Base-by-base conservation (phyloP, 1,140 invertebrate species). In the Drosophila ananassae region DNA sequence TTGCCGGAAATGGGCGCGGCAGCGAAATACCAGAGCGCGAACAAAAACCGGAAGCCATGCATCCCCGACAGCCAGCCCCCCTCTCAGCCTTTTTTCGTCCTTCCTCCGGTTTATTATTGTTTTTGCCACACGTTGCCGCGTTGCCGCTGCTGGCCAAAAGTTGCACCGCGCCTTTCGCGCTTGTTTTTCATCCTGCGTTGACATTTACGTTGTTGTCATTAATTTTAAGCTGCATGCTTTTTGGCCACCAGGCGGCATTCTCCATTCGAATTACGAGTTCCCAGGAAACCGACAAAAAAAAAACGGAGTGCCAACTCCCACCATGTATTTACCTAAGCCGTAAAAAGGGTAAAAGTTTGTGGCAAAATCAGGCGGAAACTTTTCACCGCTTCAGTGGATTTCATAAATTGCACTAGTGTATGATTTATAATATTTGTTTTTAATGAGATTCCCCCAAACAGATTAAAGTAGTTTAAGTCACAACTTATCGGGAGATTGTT, bases 1-100 rank as follows among this genome's bases (percentile, higher is more conserved):
- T 58, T 32, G 25, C 30, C 30, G 54, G 48, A 55, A 54, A 24
- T 32, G 57, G 79, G 57, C 55, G 55, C 32, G 77, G 57, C 53
- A 61, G 28, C 51, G 60, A 77, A 37, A 85, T 85, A 87, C 82
- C 69, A 87, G 83, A 56, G 83, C 76, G 83, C 76, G 83, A 87
- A 87, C 83, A 89, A 82, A 87, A 89, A 89, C 83, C 83, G 83
- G 83, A 87, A 87, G 79, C 83, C 75, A 89, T 79, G 75, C 72
- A 79, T 89, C 51, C 66, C 44, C 32, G 10, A 21, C 10, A 10
- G 25, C 39, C 25, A 17, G 9, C n/a, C 3, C 10, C 9, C 34
- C 41, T 7, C 37, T 10, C 8, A 32, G 6, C 8, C 44, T 32
- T 37, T 12, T 37, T 37, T 37, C 34, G 34, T 37, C 34, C 34